Evolutionary conservation across 2,888 invertebrate species (phyloP).

Genomic region (Apotomis turbidana): DNA sequence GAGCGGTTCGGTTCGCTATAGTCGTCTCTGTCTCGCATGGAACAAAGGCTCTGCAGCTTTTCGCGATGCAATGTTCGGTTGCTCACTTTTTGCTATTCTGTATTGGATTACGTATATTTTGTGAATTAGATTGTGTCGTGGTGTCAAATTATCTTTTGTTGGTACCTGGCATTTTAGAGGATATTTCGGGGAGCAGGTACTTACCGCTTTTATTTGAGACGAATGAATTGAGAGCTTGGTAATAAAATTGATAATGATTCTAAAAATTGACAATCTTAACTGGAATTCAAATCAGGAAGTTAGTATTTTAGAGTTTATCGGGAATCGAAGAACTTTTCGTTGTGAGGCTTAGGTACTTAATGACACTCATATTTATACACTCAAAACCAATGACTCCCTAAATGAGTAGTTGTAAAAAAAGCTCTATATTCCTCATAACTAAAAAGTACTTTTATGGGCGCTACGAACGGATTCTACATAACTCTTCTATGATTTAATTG

Average conservation of each 20-base stretch:
- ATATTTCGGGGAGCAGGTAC: conserved; percentile 70
- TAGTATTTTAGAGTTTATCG: background rate
- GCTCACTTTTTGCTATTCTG: conserved; percentile 80
- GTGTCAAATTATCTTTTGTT: conserved; percentile 75
- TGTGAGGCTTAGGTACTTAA: too few species aligned
- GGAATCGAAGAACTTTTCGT: too few species aligned
- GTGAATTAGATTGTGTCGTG: conserved; percentile 80
- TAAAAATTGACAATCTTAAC: background rate
- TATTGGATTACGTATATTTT: conserved; percentile 81
- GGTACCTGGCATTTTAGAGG: conserved; percentile 64
- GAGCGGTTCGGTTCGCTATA: conserved; percentile 53
- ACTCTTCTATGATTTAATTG: too few species aligned
- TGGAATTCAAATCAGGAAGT: background rate
- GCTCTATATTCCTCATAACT: too few species aligned
- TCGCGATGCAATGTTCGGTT: conserved; percentile 66
- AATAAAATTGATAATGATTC: background rate
- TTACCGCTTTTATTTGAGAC: conserved; percentile 36
- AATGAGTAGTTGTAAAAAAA: too few species aligned
- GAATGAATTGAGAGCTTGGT: conserved; percentile 9
- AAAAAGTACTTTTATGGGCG: too few species aligned
- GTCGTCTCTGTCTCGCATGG: conserved; percentile 63
- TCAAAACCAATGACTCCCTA: too few species aligned
- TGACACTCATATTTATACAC: too few species aligned
- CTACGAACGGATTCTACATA: too few species aligned
- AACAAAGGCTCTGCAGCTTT: conserved; percentile 63